Percentiles rank a stretch among this genome's conserved stretches.
phyloP scores from a whole-genome alignment of 2,888 invertebrate genomes.

The Eupeodes latifasciatus region DNA sequence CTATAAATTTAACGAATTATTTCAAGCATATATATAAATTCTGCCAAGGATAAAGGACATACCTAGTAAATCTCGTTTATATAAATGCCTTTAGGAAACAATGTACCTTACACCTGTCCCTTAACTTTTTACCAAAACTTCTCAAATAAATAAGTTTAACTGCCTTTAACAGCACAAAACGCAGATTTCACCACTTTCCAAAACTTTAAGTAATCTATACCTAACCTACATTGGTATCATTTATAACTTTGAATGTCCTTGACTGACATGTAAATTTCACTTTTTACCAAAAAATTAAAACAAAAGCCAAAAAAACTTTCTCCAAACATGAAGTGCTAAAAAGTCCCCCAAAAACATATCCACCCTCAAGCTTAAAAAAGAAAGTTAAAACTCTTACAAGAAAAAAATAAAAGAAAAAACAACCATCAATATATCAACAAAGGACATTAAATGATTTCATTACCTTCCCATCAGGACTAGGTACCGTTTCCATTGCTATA shows the following conservation, averaged over 20 bases:
- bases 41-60: too few species aligned
- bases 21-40: too few species aligned
- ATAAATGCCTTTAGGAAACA: not conserved
- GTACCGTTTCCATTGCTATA: not conserved
- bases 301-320: slow-evolving; percentile 40
- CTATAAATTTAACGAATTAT: too few species aligned
- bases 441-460: slow-evolving; percentile 59
- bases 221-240: slow-evolving; percentile 29
- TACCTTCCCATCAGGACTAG: slow-evolving; percentile 15
- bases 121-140: slow-evolving; percentile 34
- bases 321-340: slow-evolving; percentile 49
- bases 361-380: slow-evolving; percentile 32
- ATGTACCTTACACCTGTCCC: not conserved
- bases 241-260: slow-evolving; percentile 33
- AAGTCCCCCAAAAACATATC: slow-evolving; percentile 31
- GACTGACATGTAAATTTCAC: slow-evolving; percentile 69
- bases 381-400: slow-evolving; percentile 8
- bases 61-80: not conserved
- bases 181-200: slow-evolving; percentile 24
- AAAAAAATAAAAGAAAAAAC: slow-evolving; percentile 16
- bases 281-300: slow-evolving; percentile 4
- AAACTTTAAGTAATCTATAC: not conserved
- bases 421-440: slow-evolving; percentile 39
- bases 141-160: slow-evolving; percentile 45
- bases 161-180: not conserved